These are phyloP conservation scores for Mercenaria mercenaria DNA, from an alignment of 1,140 invertebrate genomes.

Conservation along the genomic window DNA sequence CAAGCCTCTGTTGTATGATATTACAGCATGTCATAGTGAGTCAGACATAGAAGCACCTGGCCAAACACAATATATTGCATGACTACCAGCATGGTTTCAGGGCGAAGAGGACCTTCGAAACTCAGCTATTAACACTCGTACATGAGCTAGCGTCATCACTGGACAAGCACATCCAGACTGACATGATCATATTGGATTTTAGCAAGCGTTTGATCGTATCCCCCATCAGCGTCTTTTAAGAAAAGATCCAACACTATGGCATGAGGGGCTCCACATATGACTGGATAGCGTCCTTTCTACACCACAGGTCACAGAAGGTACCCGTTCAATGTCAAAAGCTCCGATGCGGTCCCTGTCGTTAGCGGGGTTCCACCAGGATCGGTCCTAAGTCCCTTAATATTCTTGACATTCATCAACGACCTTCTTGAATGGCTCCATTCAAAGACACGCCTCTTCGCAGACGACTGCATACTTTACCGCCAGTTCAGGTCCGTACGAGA, in stretches of 20 bases:
- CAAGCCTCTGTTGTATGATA: no score
- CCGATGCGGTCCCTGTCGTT: neutral
- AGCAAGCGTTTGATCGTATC: neutral
- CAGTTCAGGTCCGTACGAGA: neutral
- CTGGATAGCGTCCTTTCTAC: neutral
- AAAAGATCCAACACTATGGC: neutral
- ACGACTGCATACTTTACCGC: neutral
- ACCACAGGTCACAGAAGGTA: neutral
- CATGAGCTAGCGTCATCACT: neutral
- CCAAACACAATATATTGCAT: no score
- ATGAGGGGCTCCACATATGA: neutral
- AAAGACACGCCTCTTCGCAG: neutral
- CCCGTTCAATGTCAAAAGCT: neutral
- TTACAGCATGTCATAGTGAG: no score
- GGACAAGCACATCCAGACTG: neutral
- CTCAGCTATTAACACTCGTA: neutral
- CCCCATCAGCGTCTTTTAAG: neutral
- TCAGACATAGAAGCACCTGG: no score
- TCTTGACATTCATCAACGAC: neutral
- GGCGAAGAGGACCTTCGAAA: neutral
- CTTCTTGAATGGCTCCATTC: neutral
- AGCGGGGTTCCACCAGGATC: neutral
- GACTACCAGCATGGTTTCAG: conserved; percentile 7
- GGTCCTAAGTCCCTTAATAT: neutral
- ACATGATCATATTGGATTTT: neutral